These are phyloP conservation scores for Mohoua ochrocephala DNA, from an alignment of 2,113 vertebrate species.

Conservation along the genomic window DNA sequence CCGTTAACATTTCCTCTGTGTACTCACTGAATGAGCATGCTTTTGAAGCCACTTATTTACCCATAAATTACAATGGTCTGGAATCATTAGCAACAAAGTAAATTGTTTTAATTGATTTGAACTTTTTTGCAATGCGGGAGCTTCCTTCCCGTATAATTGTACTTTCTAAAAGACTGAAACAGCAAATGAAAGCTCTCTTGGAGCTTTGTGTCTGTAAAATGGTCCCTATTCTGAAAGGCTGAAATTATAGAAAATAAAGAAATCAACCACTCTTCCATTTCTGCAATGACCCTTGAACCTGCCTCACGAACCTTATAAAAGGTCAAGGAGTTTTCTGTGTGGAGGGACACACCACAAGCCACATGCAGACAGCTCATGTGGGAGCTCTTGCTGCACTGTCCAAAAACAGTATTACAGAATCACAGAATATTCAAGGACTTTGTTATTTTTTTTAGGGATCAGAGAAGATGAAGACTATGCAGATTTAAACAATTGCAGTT, in stretches of 20 bases:
- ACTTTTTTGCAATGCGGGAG: conserved; percentile 38
- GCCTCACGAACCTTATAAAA: background rate
- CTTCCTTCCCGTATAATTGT: background rate
- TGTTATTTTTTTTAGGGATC: background rate
- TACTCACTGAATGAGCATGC: background rate
- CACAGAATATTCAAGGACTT: background rate
- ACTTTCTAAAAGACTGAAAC: conserved; percentile 39
- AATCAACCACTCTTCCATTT: background rate
- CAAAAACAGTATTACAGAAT: background rate
- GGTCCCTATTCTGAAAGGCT: background rate
- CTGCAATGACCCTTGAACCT: background rate
- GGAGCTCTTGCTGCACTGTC: background rate
- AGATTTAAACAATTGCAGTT: background rate
- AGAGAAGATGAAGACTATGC: background rate
- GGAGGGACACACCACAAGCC: background rate
- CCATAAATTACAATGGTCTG: conserved; percentile 69
- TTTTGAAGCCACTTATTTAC: conserved; percentile 66
- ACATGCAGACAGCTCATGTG: accelerated
- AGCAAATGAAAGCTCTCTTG: conserved; percentile 42
- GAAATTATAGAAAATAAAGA: background rate
- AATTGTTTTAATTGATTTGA: conserved; percentile 79
- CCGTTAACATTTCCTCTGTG: conserved; percentile 58
- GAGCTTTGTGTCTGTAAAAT: background rate
- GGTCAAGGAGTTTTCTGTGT: background rate
- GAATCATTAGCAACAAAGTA: conserved; percentile 73